Conservation (phyloP, 2,888 invertebrate genomes). For the Drosophila dives region DNA sequence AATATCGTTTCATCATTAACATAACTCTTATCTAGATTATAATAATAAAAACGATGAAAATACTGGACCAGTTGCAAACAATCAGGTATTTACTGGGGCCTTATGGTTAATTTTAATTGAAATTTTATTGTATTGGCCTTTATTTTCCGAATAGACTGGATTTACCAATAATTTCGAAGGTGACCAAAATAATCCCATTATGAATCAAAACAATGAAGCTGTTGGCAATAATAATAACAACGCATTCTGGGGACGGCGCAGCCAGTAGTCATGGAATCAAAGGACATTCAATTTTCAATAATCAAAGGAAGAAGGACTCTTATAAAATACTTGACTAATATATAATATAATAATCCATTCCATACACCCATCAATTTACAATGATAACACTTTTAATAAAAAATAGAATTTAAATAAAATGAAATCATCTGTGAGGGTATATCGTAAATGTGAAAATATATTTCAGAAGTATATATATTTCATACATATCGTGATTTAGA, state of each 20-base stretch:
- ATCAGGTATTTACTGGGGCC: conserved; percentile 7
- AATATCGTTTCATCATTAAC: not conserved
- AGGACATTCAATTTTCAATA: not conserved
- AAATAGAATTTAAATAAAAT: not conserved
- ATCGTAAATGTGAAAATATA: not conserved
- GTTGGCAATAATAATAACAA: not conserved
- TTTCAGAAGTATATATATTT: not conserved
- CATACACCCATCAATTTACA: not conserved
- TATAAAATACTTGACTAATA: too few species aligned
- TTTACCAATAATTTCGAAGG: not conserved
- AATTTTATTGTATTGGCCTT: not conserved
- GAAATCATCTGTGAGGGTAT: not conserved
- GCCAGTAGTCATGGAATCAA: not conserved
- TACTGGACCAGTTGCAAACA: not conserved
- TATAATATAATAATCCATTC: not conserved
- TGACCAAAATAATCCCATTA: not conserved
- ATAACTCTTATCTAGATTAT: not conserved
- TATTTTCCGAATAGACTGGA: not conserved
- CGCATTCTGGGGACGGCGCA: conserved; percentile 26
- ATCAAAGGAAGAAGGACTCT: not conserved
- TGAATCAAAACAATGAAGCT: not conserved
- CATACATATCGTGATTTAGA: not conserved
- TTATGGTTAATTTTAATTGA: not conserved
- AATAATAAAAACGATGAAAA: not conserved
- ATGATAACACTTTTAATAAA: not conserved